A percentile compares a stretch with the other conserved stretches of the same genome.
Conservation (phyloP, 2,113 vertebrate genomes). For the Sclerurus mexicanus region DNA sequence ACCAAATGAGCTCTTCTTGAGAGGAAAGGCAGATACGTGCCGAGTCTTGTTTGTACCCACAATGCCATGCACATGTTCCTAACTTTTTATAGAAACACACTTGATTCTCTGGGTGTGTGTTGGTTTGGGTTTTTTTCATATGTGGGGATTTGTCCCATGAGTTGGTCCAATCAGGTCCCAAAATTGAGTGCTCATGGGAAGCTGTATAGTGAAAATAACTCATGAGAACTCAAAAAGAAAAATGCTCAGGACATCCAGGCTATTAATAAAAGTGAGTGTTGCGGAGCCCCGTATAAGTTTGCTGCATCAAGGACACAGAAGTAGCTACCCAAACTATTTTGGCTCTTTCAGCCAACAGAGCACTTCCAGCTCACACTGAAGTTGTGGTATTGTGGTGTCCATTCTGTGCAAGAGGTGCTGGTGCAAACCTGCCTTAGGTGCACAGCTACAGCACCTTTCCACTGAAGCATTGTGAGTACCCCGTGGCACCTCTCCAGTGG, state of each 20-base stretch:
- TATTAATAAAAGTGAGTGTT: slow-evolving; percentile 65
- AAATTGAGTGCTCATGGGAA: slow-evolving; percentile 28
- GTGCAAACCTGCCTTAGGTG: neutral
- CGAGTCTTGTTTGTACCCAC: neutral
- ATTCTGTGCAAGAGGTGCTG: neutral
- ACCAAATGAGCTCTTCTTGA: neutral
- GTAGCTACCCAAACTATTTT: neutral
- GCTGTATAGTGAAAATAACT: slow-evolving; percentile 70
- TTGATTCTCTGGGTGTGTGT: neutral
- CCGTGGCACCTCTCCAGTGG: rapidly evolving
- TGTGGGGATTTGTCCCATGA: slow-evolving; percentile 14
- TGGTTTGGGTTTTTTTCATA: neutral
- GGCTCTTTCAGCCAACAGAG: neutral
- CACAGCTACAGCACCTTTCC: rapidly evolving
- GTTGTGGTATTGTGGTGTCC: neutral
- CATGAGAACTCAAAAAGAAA: slow-evolving; percentile 66
- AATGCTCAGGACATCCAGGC: slow-evolving; percentile 25
- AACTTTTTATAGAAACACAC: slow-evolving; percentile 37
- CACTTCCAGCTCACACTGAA: neutral
- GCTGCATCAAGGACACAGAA: neutral
- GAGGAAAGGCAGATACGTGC: neutral
- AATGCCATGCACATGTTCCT: neutral
- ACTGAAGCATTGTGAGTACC: neutral
- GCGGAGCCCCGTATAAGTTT: neutral
- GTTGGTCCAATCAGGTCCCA: slow-evolving; percentile 17